These are phyloP conservation scores for Echinometra lucunter DNA, from an alignment of 53 echinoderm and acorn worm genomes.

Conservation along the genomic window DNA sequence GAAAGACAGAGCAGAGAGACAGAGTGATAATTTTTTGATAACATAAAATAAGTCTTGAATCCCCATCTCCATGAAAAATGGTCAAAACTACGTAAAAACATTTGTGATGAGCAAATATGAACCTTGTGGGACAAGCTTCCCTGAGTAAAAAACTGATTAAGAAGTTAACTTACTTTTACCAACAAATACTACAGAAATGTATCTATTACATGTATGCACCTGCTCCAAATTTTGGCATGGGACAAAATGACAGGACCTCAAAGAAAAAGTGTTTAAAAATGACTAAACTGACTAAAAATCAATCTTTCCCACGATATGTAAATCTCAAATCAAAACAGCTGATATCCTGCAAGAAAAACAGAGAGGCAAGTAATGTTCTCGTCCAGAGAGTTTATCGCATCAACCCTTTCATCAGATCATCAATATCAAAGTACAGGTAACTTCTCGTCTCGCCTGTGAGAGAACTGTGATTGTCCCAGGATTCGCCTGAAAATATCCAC, in stretches of 20 bases:
- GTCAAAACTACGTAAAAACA: too few species aligned
- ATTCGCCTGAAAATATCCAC: background rate
- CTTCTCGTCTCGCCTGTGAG: conserved; percentile 18
- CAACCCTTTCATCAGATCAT: background rate
- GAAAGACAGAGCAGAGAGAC: too few species aligned
- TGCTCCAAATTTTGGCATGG: background rate
- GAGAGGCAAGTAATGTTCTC: background rate
- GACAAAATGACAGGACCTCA: background rate
- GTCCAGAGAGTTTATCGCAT: background rate
- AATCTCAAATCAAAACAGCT: conserved; percentile 20
- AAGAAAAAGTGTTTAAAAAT: background rate
- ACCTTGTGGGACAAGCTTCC: too few species aligned
- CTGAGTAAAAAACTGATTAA: background rate
- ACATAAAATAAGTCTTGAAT: too few species aligned
- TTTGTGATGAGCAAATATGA: too few species aligned
- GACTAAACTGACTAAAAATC: background rate
- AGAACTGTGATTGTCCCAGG: background rate
- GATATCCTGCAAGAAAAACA: conserved; percentile 10
- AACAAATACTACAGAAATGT: background rate
- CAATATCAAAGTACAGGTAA: conserved; percentile 2
- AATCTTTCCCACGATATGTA: background rate
- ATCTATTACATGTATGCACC: too few species aligned
- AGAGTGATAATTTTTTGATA: too few species aligned
- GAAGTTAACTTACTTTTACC: background rate
- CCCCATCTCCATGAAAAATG: too few species aligned